Base-by-base conservation (phyloP, 2,797 vertebrate species). In the Florisuga fusca region DNA sequence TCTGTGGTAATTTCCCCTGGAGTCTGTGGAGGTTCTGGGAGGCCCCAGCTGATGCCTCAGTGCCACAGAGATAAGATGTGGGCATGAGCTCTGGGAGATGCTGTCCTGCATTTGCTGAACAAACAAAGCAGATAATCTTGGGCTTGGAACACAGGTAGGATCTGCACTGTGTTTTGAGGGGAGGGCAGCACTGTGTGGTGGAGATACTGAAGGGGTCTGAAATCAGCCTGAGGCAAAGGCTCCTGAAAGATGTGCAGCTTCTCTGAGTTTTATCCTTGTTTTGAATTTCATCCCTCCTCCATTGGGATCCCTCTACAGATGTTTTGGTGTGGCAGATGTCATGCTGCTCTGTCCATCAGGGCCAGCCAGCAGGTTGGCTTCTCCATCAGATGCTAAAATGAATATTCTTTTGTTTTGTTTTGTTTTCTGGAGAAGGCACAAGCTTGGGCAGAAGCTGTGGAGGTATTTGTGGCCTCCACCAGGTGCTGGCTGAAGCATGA, bases 221-320 rank as follows among this genome's bases (percentile, higher is more conserved):
- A 78, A n/a, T 23, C 33, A 51, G 29, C 29, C 38, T 12, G 29
- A 15, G 36, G 46, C 23, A 46, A 27, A 53, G 72, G 33, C 27
- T 90, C 17, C 23, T 11, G 12, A n/a, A 48, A 48, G 46, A 43
- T 17, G 36, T 21, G 23, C 8, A 31, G 29, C 21, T 84, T 51
- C 14, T 26, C 14, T 26, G 36, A 77, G 21, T 50, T 63, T 17
- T 48, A 34, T n/a, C 10, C 10, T 2, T 36, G 11, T 69, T 18
- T n/a, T 71, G 12, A 36, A 33, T 54, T 33, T 19, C 5, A 9
- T 22, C 15, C 27, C 5, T 58, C 7, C 27, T 62, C 21, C 25
- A 3, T 11, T 0, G 0, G 7, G 7, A 19, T 11, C 4, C 12
- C 15, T 41, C 12, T 38, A 4, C 2, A 0, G 5, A 2, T 12